Base-by-base conservation (phyloP, 2,888 invertebrate species). In the Drosophila leonis region DNA sequence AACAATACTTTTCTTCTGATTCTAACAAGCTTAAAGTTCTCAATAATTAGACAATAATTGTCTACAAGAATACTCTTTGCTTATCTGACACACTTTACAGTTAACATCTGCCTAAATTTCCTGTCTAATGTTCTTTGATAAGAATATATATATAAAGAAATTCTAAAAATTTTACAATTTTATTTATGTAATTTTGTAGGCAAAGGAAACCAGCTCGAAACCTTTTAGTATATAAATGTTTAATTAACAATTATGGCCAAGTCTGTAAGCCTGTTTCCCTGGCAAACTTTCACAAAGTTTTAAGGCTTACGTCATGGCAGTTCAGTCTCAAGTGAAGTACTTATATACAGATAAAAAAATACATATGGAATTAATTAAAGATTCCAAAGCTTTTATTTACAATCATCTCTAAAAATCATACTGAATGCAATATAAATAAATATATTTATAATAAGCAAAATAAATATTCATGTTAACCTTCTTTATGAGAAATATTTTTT, bases 1-100 rank as follows among this genome's bases (percentile, higher is more conserved):
- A 46, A 9, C 13, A 41, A 62, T 10, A 27, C 27, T 41, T 39
- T 27, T 66, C 12, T n/a, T 1, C 20, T 52, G 20, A 33, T 55
- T 70, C 9, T 35, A 35, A 39, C 41, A 6, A 35, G 37, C 12
- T 49, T 27, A 0, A 29, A 20, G 12, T 31, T 41, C 27, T 27
- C n/a, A 61, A 12, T 13, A 12, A 24, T 24, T 52, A 37, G 33
- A 8, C 13, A 27, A n/a, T n/a, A 37, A 37, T 6, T 37, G 10
- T 27, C 0, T 37, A n/a, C 1, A 27, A n/a, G 0, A 37, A n/a
- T 13, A 7, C 1, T 24, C 0, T 5, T 15, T 18, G 13, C 6
- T 51, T 20, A 24, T 10, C 24, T 24, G 10, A 2, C 5, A 10
- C 6, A 13, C 4, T n/a, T 5, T 12, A 33, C 31, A 56, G 56